These are phyloP conservation scores for Scaptomyza caliginosa DNA, from an alignment of 2,888 invertebrate genomes.

Conservation along the genomic window DNA sequence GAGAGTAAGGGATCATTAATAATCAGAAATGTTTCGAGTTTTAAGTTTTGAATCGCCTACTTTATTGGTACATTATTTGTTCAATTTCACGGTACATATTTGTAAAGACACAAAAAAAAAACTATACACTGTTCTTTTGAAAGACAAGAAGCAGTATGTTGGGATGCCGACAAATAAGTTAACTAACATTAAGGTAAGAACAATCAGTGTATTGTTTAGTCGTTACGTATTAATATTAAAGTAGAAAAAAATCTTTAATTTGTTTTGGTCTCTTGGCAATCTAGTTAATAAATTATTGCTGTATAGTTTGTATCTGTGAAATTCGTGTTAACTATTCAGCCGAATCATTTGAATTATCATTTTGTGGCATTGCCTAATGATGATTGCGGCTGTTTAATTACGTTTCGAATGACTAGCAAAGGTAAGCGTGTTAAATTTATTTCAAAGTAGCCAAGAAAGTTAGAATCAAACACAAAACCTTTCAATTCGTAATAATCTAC, in stretches of 20 bases:
- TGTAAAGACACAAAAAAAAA: constrained; percentile 37
- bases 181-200: not conserved
- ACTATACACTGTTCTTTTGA: not conserved
- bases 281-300: constrained; percentile 51
- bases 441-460: not conserved
- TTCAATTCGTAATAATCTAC: not conserved
- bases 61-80: constrained; percentile 76
- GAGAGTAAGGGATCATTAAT: constrained; percentile 73
- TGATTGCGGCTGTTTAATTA: constrained; percentile 66
- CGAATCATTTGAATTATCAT: constrained; percentile 68
- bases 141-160: not conserved
- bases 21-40: constrained; percentile 65
- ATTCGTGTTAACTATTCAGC: constrained; percentile 64
- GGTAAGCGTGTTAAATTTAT: not conserved
- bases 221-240: not conserved
- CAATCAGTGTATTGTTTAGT: constrained; percentile 2
- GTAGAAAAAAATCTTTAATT: constrained; percentile 6
- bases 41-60: constrained; percentile 66
- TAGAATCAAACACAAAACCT: not conserved
- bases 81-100: constrained; percentile 77
- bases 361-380: constrained; percentile 75
- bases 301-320: constrained; percentile 46
- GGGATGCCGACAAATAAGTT: not conserved
- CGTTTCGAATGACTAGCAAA: constrained; percentile 40
- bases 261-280: constrained; percentile 37